A percentile compares a stretch with the other conserved stretches of the same genome.
phyloP scores from a whole-genome alignment of 1,140 invertebrate species.

The Cylas formicarius region DNA sequence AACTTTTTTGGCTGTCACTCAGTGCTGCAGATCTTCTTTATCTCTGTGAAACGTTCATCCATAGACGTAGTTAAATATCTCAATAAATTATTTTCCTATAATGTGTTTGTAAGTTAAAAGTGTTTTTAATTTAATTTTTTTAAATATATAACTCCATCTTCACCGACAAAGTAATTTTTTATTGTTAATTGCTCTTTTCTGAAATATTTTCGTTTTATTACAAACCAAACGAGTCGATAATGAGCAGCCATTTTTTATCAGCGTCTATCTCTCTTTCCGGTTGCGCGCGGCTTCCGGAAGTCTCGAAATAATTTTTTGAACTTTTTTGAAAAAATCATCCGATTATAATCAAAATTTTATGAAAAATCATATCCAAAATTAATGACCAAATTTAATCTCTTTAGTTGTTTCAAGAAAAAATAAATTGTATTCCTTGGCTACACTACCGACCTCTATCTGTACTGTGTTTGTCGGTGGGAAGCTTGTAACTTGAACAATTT shows the following conservation, averaged over 20 bases:
- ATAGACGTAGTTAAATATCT: neutral
- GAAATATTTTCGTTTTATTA: slow-evolving; percentile 5
- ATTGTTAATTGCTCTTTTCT: neutral
- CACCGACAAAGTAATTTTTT: neutral
- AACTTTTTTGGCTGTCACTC: neutral
- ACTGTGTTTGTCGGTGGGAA: too few species aligned
- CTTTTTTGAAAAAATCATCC: slow-evolving; percentile 13
- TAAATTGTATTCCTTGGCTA: too few species aligned
- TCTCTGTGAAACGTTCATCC: neutral
- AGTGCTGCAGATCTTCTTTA: neutral
- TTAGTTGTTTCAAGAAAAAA: too few species aligned
- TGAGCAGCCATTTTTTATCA: slow-evolving; percentile 11
- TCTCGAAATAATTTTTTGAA: slow-evolving; percentile 16
- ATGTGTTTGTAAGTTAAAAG: too few species aligned
- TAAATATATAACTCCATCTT: neutral
- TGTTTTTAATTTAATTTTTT: slow-evolving; percentile 1
- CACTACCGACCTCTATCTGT: too few species aligned
- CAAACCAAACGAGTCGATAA: slow-evolving; percentile 6
- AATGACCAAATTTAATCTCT: too few species aligned
- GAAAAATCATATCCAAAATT: slow-evolving; percentile 10
- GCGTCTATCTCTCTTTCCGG: slow-evolving; percentile 24
- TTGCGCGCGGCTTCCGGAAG: slow-evolving; percentile 21
- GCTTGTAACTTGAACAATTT: too few species aligned
- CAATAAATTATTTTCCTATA: neutral
- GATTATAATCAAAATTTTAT: neutral